phyloP scores from a whole-genome alignment of 64 coral and sea anemone genomes.

The Pocillopora verrucosa region DNA sequence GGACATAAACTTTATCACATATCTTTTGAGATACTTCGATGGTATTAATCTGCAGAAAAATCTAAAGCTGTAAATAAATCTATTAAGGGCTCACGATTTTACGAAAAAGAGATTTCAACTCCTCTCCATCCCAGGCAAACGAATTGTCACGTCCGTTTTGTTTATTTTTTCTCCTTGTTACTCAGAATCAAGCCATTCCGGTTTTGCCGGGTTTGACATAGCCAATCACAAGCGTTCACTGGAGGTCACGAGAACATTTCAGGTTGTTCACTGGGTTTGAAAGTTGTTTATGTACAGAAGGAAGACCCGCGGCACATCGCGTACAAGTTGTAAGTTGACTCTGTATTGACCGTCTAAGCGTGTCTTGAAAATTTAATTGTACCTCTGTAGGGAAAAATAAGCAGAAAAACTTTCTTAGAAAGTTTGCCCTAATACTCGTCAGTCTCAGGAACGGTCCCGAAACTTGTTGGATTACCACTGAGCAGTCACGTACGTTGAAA shows the following conservation, averaged over 20 bases:
- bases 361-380: not conserved
- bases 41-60: no score
- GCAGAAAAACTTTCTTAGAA: not conserved
- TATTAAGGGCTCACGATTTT: no score
- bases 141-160: not conserved
- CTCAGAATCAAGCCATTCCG: constrained; percentile 20
- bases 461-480: not conserved
- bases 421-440: not conserved
- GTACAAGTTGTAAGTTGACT: not conserved
- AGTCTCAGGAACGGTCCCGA: not conserved
- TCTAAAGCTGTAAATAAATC: no score
- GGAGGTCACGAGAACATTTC: constrained; percentile 12
- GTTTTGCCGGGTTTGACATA: constrained; percentile 23
- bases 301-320: not conserved
- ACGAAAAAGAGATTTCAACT: no score
- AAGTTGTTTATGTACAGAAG: constrained; percentile 9
- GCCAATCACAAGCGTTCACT: constrained; percentile 5
- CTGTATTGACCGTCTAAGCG: not conserved
- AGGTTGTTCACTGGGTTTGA: constrained; percentile 22
- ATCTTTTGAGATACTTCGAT: no score
- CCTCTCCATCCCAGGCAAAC: no score
- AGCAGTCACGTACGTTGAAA: not conserved
- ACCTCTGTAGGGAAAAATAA: not conserved
- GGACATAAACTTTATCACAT: no score
- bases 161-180: not conserved